A percentile compares a stretch with the other conserved stretches of the same genome.
Conservation (phyloP, 2,888 invertebrate genomes). For the Cyclophora albipunctata region DNA sequence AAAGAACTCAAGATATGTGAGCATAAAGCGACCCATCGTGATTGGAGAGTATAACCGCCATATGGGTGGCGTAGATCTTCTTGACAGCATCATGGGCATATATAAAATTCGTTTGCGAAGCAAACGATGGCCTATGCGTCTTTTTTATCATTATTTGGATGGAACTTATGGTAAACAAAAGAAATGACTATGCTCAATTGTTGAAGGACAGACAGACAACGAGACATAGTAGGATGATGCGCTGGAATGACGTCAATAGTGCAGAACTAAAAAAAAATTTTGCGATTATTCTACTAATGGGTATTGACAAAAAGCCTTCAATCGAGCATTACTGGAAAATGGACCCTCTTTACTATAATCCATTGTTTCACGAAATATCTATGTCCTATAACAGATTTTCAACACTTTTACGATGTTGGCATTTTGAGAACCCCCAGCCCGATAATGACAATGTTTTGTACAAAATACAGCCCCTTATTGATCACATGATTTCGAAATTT, state of each 20-base stretch:
- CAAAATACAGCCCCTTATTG: constrained; percentile 8
- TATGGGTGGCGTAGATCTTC: constrained; percentile 22
- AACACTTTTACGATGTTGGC: constrained; percentile 9
- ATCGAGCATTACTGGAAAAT: constrained; percentile 3
- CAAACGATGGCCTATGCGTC: constrained; percentile 24
- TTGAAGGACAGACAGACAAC: too few species aligned
- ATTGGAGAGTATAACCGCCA: constrained; percentile 21
- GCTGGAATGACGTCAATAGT: too few species aligned
- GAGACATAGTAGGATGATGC: too few species aligned
- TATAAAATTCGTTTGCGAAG: constrained; percentile 11
- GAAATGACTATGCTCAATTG: constrained; percentile 25
- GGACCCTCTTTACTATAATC: constrained; percentile 7
- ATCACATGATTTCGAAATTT: constrained; percentile 7
- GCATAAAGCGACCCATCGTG: constrained; percentile 16
- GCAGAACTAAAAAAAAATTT: too few species aligned
- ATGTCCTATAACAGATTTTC: constrained; percentile 12
- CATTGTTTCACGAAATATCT: constrained; percentile 1
- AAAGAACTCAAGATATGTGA: constrained; percentile 11
- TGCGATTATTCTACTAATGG: constrained; percentile 6
- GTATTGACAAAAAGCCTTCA: constrained; percentile 8
- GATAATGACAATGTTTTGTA: constrained; percentile 12
- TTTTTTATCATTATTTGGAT: constrained; percentile 32
- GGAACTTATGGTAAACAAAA: too few species aligned
- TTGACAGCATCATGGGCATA: constrained; percentile 13
- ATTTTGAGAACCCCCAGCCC: constrained; percentile 11